Evolutionary conservation across 2,888 invertebrate species (phyloP), one percentile per base, ranked within the genome.

Genomic region (Brassicogethes aeneus): DNA sequence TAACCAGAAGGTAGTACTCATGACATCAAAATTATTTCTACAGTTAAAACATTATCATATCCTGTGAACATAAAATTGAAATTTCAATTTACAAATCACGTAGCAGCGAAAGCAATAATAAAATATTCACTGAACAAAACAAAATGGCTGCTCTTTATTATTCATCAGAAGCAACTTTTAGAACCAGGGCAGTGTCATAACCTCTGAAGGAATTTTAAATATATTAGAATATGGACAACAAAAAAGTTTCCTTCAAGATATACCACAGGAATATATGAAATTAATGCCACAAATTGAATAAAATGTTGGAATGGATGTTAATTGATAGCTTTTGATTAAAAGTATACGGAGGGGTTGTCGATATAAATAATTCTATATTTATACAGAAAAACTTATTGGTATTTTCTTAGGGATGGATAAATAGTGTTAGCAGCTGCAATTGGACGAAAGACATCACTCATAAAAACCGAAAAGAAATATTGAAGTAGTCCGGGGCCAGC

Each of bases 401-500:
- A 23, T 23, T 23, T 23, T 23, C 23, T 10, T 23, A 7, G 5
- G 23, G 23, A 23, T 7, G 23, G 23, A 32, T 32, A 32, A 32
- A 32, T 32, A 32, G 12, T 12, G 32, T 32, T 12, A 5, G 13
- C 32, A 47, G 44, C 43, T 46, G 46, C 45, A 50, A 44, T 44
- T 47, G 42, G 44, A 46, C 37, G 44, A 45, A 45, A 30, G 42
- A 42, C 54, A 56, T 62, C 59, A 53, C 60, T 61, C 56, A 60
- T 59, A 60, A 60, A n/a, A n/a, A n/a, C n/a, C n/a, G n/a, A n/a
- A n/a, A 54, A 57, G 56, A 55, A 60, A 60, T 62, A 60, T 57
- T 53, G 55, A 13, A 32, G 32, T 7, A 10, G 32, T 7, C 23
- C 10, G 23, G 10, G 23, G 23, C 5, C n/a, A n/a, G 5, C 23